Conservation (phyloP, 2,113 vertebrate genomes). For the Seriola quinqueradiata region DNA sequence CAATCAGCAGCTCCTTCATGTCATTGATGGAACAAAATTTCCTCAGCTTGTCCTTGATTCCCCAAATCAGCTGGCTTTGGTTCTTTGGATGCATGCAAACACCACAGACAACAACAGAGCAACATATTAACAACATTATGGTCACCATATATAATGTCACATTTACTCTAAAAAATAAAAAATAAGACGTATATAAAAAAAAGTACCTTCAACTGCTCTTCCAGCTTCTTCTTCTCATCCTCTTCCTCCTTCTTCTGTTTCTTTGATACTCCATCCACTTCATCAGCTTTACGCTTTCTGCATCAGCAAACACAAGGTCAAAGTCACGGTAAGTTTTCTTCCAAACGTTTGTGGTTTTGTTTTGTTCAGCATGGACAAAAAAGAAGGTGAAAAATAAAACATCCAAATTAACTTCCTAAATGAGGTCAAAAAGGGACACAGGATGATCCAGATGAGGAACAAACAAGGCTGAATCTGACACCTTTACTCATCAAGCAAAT, state of each 20-base stretch:
- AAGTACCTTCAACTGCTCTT: conserved; percentile 82
- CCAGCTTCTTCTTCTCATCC: conserved; percentile 87
- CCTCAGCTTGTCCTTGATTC: conserved; percentile 95
- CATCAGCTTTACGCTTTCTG: conserved; percentile 93
- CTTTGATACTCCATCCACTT: conserved; percentile 86
- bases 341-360: background rate
- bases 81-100: conserved; percentile 78
- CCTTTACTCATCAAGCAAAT: conserved; percentile 62
- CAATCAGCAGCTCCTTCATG: conserved; percentile 96
- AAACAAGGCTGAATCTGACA: conserved; percentile 61
- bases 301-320: conserved; percentile 15
- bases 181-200: background rate
- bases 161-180: background rate
- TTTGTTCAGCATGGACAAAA: background rate
- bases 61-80: conserved; percentile 95
- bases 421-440: conserved; percentile 41
- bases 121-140: background rate
- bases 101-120: background rate
- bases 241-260: conserved; percentile 93
- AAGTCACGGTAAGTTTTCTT: background rate
- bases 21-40: conserved; percentile 92
- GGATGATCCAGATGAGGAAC: background rate
- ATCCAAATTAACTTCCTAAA: conserved; percentile 50
- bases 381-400: background rate
- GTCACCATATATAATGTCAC: background rate